These are phyloP conservation scores for Dendronephthya gigantea DNA, from an alignment of 64 coral and sea anemone species.

Conservation along the genomic window DNA sequence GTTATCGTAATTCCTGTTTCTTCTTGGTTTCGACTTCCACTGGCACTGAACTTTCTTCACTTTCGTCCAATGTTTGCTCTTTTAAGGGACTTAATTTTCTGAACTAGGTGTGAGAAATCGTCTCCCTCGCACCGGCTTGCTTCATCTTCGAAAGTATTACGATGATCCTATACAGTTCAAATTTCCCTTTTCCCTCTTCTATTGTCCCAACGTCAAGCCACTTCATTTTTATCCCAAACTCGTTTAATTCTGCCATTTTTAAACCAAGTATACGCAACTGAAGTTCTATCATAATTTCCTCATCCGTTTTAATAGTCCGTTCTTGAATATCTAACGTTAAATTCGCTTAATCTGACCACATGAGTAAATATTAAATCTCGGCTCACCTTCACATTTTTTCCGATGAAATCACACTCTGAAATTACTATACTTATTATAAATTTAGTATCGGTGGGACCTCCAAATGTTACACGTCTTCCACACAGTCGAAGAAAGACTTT, in stretches of 20 bases:
- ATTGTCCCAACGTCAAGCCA: not conserved
- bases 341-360: not conserved
- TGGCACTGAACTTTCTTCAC: not conserved
- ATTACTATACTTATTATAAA: not conserved
- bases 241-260: slow-evolving; percentile 2
- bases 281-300: not conserved
- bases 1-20: not conserved
- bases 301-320: not conserved
- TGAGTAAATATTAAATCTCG: not conserved
- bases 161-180: not conserved
- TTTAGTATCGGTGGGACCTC: not conserved
- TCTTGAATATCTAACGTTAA: not conserved
- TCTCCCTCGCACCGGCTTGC: not conserved
- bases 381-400: not conserved
- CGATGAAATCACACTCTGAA: not conserved
- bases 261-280: slow-evolving; percentile 2
- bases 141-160: not conserved
- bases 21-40: not conserved
- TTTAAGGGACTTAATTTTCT: not conserved
- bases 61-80: not conserved
- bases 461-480: not conserved
- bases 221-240: slow-evolving; percentile 11
- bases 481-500: too few relatives aligned
- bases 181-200: not conserved
- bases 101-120: not conserved